Conservation (phyloP, 2,888 invertebrate species). For the Sinohyriopsis cumingii region DNA sequence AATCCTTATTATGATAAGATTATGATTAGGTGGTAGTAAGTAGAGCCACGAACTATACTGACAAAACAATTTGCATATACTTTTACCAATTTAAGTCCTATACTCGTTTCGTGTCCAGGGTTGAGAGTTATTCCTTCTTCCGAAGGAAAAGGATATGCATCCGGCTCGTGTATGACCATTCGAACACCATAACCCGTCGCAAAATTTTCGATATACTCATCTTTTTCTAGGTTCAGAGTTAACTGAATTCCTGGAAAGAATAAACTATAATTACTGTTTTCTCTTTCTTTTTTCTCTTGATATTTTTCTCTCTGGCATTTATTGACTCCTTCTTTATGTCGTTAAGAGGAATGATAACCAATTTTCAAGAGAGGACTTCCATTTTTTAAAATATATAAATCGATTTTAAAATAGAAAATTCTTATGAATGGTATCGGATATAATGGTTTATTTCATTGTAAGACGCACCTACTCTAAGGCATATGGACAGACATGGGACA, state of each 20-base stretch:
- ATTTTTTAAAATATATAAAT: no score
- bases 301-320: neutral
- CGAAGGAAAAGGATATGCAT: conserved; percentile 41
- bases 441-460: no score
- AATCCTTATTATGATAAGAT: no score
- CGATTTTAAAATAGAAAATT: no score
- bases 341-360: neutral
- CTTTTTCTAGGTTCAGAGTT: conserved; percentile 38
- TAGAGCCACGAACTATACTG: no score
- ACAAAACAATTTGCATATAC: no score
- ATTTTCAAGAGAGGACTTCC: neutral
- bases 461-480: no score
- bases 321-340: neutral
- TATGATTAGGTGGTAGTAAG: no score
- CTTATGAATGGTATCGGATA: no score
- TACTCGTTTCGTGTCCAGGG: conserved; percentile 36
- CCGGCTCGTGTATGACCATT: conserved; percentile 41
- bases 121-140: conserved; percentile 41
- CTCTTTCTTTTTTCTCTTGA: neutral
- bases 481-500: no score
- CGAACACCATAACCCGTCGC: conserved; percentile 43
- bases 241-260: conserved; percentile 34
- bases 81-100: conserved; percentile 37
- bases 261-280: neutral
- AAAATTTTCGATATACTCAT: conserved; percentile 40